Percentiles rank a stretch among this genome's conserved stretches.
phyloP scores from a whole-genome alignment of 2,797 vertebrate species.

The Poecilia gillii region DNA sequence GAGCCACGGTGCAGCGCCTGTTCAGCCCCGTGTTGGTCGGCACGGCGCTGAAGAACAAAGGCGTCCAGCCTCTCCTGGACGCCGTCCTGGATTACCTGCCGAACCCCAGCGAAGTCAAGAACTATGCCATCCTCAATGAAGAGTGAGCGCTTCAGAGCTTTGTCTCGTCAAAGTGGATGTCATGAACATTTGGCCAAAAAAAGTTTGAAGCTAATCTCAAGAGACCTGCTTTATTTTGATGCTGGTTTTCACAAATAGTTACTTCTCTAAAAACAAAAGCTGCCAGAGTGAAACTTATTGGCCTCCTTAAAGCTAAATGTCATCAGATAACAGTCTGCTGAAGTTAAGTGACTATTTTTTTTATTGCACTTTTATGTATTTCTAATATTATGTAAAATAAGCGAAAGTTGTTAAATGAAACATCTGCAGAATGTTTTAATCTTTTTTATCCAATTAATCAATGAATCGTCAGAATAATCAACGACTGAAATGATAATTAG shows the following conservation, averaged over 20 bases:
- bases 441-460: too few relatives aligned
- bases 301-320: not conserved
- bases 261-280: not conserved
- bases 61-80: constrained; percentile 92
- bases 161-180: not conserved
- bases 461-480: not conserved
- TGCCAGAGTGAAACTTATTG: not conserved
- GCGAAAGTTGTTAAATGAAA: too few relatives aligned
- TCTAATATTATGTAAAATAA: too few relatives aligned
- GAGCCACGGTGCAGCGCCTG: constrained; percentile 87
- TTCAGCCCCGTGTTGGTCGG: constrained; percentile 94
- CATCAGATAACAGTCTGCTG: not conserved
- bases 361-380: too few relatives aligned
- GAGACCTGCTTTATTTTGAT: not conserved
- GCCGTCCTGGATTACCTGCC: constrained; percentile 93
- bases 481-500: too few relatives aligned
- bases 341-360: not conserved
- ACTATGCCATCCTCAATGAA: constrained; percentile 88
- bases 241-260: not conserved
- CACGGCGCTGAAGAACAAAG: constrained; percentile 96
- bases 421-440: too few relatives aligned
- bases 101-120: constrained; percentile 91
- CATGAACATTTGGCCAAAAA: not conserved
- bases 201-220: not conserved
- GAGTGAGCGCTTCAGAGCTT: constrained; percentile 79